Evolutionary conservation across 1,140 invertebrate species (phyloP), one percentile per base, ranked within the genome.

Genomic region (Coenobita brevimanus): DNA sequence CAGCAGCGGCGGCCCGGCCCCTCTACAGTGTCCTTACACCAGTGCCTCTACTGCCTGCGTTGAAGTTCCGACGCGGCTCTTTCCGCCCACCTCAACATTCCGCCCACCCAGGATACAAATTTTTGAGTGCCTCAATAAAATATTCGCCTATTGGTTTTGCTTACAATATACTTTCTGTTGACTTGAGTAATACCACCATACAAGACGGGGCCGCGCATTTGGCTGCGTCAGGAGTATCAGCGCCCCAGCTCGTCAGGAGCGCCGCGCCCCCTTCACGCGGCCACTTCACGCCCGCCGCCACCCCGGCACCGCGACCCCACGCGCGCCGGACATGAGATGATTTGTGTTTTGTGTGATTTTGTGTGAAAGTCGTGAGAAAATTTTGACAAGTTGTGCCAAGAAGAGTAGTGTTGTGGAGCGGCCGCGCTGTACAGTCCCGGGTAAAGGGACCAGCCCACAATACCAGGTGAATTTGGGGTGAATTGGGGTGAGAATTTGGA

Each of bases 281-380:
- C 79, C 54, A 67, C 57, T 50, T 69, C 69, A 27, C 64, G 69
- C 69, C 38, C 43, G 38, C 73, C 71, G 33, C 30, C 46, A 33
- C 82, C 62, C 21, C 30, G 69, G 36, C 60, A 24, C 50, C 71
- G 46, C 71, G 82, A 64, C 82, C 82, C 41, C 73, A 78, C 71
- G 69, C 82, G 82, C 80, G 69, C 82, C 30, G 54, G 82, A 85
- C 82, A 85, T 85, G 82, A 85, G 71, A 85, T 85, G 82, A 85
- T 85, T 85, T 85, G 82, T 85, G 82, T 85, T 85, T 85, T 76
- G 73, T 85, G 82, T 85, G 82, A 85, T 85, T 85, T 78, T 67
- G 82, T 78, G 82, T 76, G 82, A 85, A 85, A 85, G 36, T 43
- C 82, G 82, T 85, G 82, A 71, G 82, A 85, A 85, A 85, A 85